Conservation (phyloP, 2,888 invertebrate species). For the Leptinotarsa haldemani region DNA sequence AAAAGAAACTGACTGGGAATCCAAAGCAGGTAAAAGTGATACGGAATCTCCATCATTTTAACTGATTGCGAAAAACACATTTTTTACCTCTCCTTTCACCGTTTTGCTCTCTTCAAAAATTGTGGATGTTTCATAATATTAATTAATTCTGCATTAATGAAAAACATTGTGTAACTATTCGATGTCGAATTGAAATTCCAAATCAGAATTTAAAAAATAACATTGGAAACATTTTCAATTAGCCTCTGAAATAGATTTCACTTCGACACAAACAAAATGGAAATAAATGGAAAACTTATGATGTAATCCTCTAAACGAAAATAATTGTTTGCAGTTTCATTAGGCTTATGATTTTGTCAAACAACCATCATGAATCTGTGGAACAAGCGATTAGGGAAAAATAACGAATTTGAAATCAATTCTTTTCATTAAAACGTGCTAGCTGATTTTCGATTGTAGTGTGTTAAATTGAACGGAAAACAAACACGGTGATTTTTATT, state of each 20-base stretch:
- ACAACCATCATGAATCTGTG: neutral
- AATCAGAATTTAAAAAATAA: neutral
- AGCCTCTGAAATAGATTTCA: neutral
- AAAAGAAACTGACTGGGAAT: no score
- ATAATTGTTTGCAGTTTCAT: slow-evolving; percentile 5
- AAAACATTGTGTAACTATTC: neutral
- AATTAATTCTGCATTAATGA: neutral
- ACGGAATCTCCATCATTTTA: no score
- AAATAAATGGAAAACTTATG: neutral
- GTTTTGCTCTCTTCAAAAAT: no score
- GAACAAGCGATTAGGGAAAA: neutral
- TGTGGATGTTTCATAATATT: neutral
- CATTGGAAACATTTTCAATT: neutral
- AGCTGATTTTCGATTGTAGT: no score
- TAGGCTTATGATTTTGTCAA: slow-evolving; percentile 7
- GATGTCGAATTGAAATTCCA: neutral
- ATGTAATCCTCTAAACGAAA: neutral
- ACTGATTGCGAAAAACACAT: no score
- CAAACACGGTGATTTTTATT: no score
- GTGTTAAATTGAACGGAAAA: no score
- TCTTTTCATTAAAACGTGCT: no score
- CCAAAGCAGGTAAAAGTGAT: no score
- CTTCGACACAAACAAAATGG: neutral
- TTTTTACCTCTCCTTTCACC: no score
- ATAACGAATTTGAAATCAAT: neutral